Base-by-base conservation (phyloP, 2,888 invertebrate species). In the Epinotia demarniana region DNA sequence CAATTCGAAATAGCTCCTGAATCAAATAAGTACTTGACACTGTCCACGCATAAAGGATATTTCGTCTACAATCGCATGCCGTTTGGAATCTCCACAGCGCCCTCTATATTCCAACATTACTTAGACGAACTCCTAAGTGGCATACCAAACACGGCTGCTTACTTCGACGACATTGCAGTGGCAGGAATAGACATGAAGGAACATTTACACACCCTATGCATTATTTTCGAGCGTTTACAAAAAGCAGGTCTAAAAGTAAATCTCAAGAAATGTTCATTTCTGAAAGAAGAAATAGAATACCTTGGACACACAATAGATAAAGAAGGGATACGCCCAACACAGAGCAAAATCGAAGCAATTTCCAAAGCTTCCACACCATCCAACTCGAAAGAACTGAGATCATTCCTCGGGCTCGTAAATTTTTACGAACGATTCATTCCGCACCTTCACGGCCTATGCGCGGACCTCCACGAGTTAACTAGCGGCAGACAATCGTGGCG, bases 61-160 rank as follows among this genome's bases (percentile, higher is more conserved):
- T 73, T 43, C 43, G 57, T 49, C 3, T 75, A 77, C 18, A 72
- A 75, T 13, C 53, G 77, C 23, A 75, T 72, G 75, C 77, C 75
- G 9, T 77, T 72, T 49, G 77, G 74, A 27, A 77, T 75, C 12
- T 73, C 77, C 4, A 75, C 75, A 43, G 77, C 77, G 13, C 69
- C 68, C 4, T 77, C 76, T 19, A 77, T 78, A n/a, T 78, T 79
- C 53, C 76, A 79, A 49, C 73, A 73, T 46, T 74, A 72, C 12
- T 58, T 78, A 4, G 76, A 78, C 53, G 19, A 76, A 64, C 57
- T 76, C 33, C 43, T 74, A 2, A 55, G 11, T 19, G 64, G 33
- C n/a, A 73, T 76, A 27, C 72, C 77, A 11, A 76, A 77, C 23
- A 62, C 61, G 12, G 77, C 73, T 1, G 69, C 60, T 16, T 77